Evolutionary conservation across 2,113 vertebrate genomes (phyloP), one percentile per base, ranked within the genome.

Genomic region (Phalacrocorax carbo): DNA sequence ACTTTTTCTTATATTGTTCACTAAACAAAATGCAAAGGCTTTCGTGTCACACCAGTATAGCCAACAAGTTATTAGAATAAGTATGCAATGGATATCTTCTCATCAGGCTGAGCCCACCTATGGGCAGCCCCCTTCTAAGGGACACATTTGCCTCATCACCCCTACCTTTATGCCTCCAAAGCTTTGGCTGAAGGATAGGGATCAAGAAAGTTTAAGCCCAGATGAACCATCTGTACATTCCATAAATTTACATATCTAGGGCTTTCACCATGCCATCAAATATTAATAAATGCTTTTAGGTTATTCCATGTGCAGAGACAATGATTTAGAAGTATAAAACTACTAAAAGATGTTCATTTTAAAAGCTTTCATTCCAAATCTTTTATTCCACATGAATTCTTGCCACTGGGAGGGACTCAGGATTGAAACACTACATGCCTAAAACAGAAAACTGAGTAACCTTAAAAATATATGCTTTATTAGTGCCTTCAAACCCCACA

Each of bases 251-350:
- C 70, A 82, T 58, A 81, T 38, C 18, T 13, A 34, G n/a, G 32
- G 55, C 72, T 95, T 93, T 88, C 69, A 86, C 55, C 75, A 77
- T 25, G 7, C 69, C 95, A 98, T 98, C 94, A 98, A 98, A 98
- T 98, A 98, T 98, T 94, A 87, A 98, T 75, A 62, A 93, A 81
- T 90, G 73, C 82, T 95, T 96, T 98, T 97, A 98, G 85, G 91
- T 86, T 95, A 93, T 95, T 96, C 97, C 96, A 97, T 85, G 96
- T 75, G 87, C 97, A 92, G 82, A 97, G 96, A 97, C 88, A 96
- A 97, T 29, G 71, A 96, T 96, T 96, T 95, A 26, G 42, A 89
- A 91, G 55, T 51, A 64, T 70, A 97, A 96, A 95, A 88, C 51
- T 65, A 68, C 97, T 84, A 60, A 68, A 69, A 88, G 7, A 44